Conservation (phyloP, 2,888 invertebrate genomes). For the Bombyx huttoni region DNA sequence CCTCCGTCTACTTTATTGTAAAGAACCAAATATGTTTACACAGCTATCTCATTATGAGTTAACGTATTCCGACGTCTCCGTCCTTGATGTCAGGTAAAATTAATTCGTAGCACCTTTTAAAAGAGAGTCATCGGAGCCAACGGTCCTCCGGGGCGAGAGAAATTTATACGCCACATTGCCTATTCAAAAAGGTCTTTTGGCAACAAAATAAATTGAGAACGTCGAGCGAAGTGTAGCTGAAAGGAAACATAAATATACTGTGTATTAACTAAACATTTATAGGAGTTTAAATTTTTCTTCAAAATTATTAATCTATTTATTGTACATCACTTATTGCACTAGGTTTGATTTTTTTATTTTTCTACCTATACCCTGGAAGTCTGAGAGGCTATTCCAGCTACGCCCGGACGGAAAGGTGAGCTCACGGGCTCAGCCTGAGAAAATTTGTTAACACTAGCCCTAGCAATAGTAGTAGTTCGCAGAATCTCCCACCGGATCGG, state of each 20-base stretch:
- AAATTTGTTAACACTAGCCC: no score
- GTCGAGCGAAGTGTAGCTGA: conserved; percentile 34
- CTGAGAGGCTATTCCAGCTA: no score
- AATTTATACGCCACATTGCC: conserved; percentile 64
- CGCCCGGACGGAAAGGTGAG: no score
- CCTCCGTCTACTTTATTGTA: conserved; percentile 22
- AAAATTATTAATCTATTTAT: no score
- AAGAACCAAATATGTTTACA: conserved; percentile 29
- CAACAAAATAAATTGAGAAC: conserved; percentile 49
- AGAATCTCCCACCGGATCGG: no score
- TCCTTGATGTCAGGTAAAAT: conserved; percentile 58
- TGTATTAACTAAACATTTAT: neutral
- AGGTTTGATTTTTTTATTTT: no score
- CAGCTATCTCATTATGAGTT: conserved; percentile 44
- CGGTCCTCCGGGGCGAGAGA: conserved; percentile 37
- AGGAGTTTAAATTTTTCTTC: no score
- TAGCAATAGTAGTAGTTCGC: no score
- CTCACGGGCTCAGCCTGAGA: no score
- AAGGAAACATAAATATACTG: conserved; percentile 23
- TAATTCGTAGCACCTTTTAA: conserved; percentile 62
- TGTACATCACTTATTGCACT: no score
- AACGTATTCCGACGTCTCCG: conserved; percentile 40
- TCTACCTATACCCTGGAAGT: no score
- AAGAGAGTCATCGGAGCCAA: conserved; percentile 36
- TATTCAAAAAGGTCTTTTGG: conserved; percentile 58